These are phyloP conservation scores for Agrotis exclamationis DNA, from an alignment of 2,888 invertebrate genomes.

Conservation along the genomic window DNA sequence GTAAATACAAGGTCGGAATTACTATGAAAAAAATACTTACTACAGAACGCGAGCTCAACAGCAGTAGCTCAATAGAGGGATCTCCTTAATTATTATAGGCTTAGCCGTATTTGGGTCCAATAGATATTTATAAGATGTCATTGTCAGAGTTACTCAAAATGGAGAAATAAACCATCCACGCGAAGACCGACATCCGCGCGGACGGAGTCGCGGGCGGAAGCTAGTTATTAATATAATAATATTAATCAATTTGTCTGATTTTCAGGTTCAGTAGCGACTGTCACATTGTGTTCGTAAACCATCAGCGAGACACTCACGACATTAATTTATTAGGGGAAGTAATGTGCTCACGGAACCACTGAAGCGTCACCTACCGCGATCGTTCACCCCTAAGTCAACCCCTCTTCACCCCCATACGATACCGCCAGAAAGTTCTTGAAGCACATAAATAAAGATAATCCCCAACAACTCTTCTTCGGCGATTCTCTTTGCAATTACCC, in stretches of 20 bases:
- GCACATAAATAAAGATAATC: constrained; percentile 39
- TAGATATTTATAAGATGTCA: no score
- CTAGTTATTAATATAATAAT: no score
- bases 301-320: background rate
- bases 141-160: no score
- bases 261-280: constrained; percentile 1
- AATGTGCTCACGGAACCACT: constrained; percentile 38
- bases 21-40: no score
- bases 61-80: no score
- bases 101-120: no score
- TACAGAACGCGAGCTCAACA: no score
- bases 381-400: constrained; percentile 20
- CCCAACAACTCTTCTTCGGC: constrained; percentile 38
- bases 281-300: constrained; percentile 22
- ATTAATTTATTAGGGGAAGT: constrained; percentile 44
- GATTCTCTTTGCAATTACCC: constrained; percentile 54
- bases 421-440: constrained; percentile 22
- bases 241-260: constrained; percentile 5
- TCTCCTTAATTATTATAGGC: no score
- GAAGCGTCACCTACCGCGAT: constrained; percentile 14
- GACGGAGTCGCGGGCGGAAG: no score
- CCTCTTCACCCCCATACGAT: constrained; percentile 15
- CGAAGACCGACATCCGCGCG: no score
- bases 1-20: no score
- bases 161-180: no score